Evolutionary conservation across 2,113 vertebrate genomes (phyloP).

Genomic region (Coreoperca whiteheadi): DNA sequence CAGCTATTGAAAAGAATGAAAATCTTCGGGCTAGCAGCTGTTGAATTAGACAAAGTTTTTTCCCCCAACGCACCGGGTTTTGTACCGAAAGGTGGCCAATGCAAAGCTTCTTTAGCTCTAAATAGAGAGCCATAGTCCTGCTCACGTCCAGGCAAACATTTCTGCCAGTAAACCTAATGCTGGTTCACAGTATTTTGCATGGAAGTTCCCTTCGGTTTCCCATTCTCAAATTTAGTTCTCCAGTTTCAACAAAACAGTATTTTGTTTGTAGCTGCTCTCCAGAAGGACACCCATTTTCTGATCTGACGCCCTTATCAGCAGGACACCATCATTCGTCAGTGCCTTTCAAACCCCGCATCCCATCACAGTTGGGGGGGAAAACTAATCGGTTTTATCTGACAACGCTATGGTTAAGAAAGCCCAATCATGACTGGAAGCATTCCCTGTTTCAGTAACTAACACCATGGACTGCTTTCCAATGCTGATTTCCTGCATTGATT

Average conservation of each 20-base stretch:
- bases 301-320: neutral
- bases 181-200: neutral
- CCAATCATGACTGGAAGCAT: neutral
- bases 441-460: neutral
- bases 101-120: neutral
- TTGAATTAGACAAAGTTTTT: neutral
- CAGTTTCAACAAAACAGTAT: neutral
- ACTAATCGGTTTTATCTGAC: neutral
- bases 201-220: neutral
- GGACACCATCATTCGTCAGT: neutral
- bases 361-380: neutral
- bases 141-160: neutral
- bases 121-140: neutral
- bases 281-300: neutral
- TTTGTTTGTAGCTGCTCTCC: neutral
- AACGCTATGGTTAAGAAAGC: neutral
- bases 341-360: no score
- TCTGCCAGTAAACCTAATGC: neutral
- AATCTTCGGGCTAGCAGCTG: neutral
- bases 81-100: neutral
- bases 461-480: neutral
- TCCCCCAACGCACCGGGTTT: neutral
- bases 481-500: neutral
- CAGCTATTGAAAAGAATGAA: neutral
- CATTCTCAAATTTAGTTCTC: neutral